phyloP scores from a whole-genome alignment of 2,888 invertebrate genomes.

The Cephus runcator region DNA sequence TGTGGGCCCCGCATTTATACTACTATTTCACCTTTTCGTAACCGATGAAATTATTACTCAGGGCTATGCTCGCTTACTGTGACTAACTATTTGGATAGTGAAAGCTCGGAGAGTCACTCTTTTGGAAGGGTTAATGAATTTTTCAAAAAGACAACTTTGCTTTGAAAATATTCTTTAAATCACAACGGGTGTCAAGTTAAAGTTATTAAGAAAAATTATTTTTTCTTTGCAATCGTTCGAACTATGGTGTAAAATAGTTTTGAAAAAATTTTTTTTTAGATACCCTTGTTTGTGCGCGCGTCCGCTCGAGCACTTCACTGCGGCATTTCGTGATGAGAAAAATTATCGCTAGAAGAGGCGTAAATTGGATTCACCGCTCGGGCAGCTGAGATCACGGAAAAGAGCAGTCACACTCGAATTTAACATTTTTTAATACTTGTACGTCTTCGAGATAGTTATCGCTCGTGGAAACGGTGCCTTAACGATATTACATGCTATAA shows the following conservation, averaged over 20 bases:
- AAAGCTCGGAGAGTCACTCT: not conserved
- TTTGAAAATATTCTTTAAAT: too few species aligned
- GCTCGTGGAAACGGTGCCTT: not conserved
- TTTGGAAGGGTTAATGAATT: not conserved
- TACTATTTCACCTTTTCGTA: conserved; percentile 49
- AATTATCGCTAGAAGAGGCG: conserved; percentile 16
- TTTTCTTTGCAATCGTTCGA: too few species aligned
- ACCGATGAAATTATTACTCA: conserved; percentile 54
- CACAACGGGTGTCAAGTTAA: too few species aligned
- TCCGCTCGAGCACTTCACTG: not conserved
- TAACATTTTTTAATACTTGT: conserved; percentile 31
- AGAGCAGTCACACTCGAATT: conserved; percentile 29
- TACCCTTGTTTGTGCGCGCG: not conserved
- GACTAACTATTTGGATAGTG: conserved; percentile 40
- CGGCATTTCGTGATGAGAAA: conserved; percentile 10
- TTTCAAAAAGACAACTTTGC: not conserved
- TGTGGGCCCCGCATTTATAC: conserved; percentile 50
- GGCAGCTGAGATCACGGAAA: conserved; percentile 22
- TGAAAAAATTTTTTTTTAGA: not conserved
- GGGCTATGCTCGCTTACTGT: conserved; percentile 53
- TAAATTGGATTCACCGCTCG: conserved; percentile 17
- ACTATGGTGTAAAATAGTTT: too few species aligned
- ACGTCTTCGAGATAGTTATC: conserved; percentile 42
- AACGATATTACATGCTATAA: not conserved
- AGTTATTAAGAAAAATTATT: too few species aligned